A percentile compares a stretch with the other conserved stretches of the same genome.
Conservation (phyloP, 2,113 vertebrate species). For the Mus pahari region DNA sequence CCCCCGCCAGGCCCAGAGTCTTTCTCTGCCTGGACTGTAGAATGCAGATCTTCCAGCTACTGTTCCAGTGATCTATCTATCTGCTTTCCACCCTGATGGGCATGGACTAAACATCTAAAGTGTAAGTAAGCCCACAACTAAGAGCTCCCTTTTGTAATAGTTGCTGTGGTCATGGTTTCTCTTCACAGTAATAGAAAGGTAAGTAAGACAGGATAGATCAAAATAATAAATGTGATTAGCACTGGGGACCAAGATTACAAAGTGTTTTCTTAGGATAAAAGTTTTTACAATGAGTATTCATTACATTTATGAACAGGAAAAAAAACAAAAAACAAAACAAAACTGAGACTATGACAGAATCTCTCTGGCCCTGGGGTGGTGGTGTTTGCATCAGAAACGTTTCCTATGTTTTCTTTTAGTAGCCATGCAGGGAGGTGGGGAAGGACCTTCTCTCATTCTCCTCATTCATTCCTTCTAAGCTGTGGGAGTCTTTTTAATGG, state of each 20-base stretch:
- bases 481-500: slow-evolving; percentile 51
- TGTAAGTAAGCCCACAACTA: too few species aligned
- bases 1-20: not conserved
- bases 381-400: slow-evolving; percentile 50
- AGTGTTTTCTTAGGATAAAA: not conserved
- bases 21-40: not conserved
- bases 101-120: not conserved
- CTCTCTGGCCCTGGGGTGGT: not conserved
- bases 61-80: not conserved
- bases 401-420: not conserved
- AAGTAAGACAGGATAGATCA: not conserved
- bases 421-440: not conserved
- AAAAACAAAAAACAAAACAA: not conserved
- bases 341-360: not conserved
- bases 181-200: not conserved
- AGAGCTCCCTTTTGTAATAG: not conserved
- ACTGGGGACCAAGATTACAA: not conserved
- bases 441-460: not conserved
- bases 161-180: not conserved
- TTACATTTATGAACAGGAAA: slow-evolving; percentile 38
- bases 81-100: not conserved
- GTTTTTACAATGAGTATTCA: not conserved
- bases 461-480: slow-evolving; percentile 42
- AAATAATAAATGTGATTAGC: slow-evolving; percentile 29
- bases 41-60: not conserved